These are phyloP conservation scores for Axea sp. DNA, from an alignment of 2,888 invertebrate species.

Conservation along the genomic window DNA sequence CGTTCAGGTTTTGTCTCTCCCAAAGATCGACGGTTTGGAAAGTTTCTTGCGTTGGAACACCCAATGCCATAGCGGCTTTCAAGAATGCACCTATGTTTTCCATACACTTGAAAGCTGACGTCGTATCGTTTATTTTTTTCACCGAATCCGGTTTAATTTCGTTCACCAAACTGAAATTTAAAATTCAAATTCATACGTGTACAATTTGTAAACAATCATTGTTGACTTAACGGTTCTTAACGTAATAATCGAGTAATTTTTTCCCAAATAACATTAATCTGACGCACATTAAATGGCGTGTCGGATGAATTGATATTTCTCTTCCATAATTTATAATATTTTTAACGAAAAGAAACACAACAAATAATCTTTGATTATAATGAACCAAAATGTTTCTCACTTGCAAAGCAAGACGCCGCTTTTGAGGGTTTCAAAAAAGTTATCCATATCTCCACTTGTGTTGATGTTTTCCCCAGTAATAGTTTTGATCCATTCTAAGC, in stretches of 20 bases:
- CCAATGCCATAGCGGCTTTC: constrained; percentile 89
- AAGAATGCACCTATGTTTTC: constrained; percentile 98
- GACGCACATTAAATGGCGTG: too few species aligned
- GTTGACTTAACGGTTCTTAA: too few species aligned
- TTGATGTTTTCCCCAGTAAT: constrained; percentile 92
- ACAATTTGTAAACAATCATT: neutral
- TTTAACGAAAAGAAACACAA: too few species aligned
- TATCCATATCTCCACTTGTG: constrained; percentile 94
- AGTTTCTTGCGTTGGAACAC: constrained; percentile 95
- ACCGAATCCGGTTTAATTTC: constrained; percentile 90
- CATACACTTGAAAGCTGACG: constrained; percentile 98
- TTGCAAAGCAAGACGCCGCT: constrained; percentile 95
- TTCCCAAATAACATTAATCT: too few species aligned
- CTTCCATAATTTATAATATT: too few species aligned
- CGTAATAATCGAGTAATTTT: too few species aligned
- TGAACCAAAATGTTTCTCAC: constrained; percentile 82
- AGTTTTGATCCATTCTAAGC: constrained; percentile 93
- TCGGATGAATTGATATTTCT: too few species aligned
- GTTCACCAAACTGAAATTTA: constrained; percentile 87
- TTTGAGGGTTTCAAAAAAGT: constrained; percentile 94
- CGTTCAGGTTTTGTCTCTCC: constrained; percentile 97
- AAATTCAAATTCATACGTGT: neutral
- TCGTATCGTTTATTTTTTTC: constrained; percentile 93
- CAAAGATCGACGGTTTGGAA: constrained; percentile 99
- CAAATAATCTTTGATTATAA: too few species aligned